Percentiles rank a stretch among this genome's conserved stretches.
phyloP scores from a whole-genome alignment of 2,797 vertebrate genomes.

The Margarornis squamiger region DNA sequence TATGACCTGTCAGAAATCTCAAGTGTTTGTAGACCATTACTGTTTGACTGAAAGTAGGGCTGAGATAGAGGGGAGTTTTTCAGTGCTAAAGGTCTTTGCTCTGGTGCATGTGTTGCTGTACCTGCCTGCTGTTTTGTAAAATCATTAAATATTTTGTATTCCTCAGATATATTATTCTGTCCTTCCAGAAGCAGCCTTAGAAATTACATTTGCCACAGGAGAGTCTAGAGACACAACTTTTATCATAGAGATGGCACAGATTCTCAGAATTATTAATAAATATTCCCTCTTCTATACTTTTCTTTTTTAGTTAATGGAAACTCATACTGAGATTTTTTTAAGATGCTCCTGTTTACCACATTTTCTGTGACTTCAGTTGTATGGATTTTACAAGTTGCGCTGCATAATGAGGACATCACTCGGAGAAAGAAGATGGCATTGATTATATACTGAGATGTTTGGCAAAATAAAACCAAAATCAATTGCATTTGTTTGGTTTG shows the following conservation, averaged over 20 bases:
- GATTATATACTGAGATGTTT: background rate
- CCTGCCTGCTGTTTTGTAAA: background rate
- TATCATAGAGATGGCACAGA: background rate
- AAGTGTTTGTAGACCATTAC: background rate
- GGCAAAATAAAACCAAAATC: background rate
- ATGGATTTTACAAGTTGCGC: background rate
- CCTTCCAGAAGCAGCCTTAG: background rate
- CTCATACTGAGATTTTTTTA: background rate
- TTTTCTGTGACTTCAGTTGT: background rate
- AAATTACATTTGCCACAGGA: background rate
- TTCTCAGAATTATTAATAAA: background rate
- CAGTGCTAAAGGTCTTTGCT: background rate
- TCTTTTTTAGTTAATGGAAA: background rate
- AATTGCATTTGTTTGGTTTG: background rate
- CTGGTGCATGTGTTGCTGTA: background rate
- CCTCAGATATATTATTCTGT: background rate
- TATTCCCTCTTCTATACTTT: background rate
- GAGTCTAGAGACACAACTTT: background rate
- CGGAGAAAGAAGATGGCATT: background rate
- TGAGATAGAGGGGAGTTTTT: background rate
- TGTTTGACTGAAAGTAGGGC: background rate
- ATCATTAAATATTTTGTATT: background rate
- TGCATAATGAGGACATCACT: background rate
- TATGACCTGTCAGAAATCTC: background rate
- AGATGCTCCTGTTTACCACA: background rate